Evolutionary conservation across 2,113 vertebrate genomes (phyloP), one percentile per base, ranked within the genome.

Genomic region (Maccullochella peelii): DNA sequence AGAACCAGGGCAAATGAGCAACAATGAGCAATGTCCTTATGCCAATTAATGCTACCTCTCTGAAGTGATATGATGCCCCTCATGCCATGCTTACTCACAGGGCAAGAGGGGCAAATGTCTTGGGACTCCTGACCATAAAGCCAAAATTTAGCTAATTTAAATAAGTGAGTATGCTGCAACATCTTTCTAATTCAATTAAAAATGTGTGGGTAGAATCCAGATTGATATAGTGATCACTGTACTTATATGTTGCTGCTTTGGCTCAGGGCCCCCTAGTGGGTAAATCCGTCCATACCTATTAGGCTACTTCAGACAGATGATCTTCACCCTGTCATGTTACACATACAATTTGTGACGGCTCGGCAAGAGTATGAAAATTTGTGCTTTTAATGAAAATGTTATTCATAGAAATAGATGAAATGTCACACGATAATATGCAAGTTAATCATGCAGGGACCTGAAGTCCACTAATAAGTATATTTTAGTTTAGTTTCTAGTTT

Each of bases 231-330:
- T 6, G 38, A n/a, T 55, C 11, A 6, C n/a, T 65, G 4, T 25
- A 38, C 21, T n/a, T 63, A 8, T 18, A 50, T 61, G 10, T n/a
- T 55, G 15, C 38, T 66, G 52, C 61, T 67, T 75, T 79, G 33
- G 10, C 38, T 74, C 23, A 57, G 25, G 23, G 25, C n/a, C 82
- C 52, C 38, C 63, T 77, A 25, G 82, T 12, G 72, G 80, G 0
- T 42, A 11, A 57, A 66, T 23, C 33, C 1, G 14, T 21, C 14
- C 50, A 55, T 47, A 11, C 10, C 5, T 2, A 2, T 40, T 50
- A n/a, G n/a, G n/a, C n/a, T n/a, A 0, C 23, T 40, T 38, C 52
- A 73, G 23, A 61, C 15, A 61, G 12, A 18, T 59, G 1, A 30
- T 20, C 33, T 23, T 12, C n/a, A 47, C 7, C 16, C 16, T 21